Evolutionary conservation across 2,797 vertebrate genomes (phyloP), one percentile per base, ranked within the genome.

Genomic region (Danionella dracula): DNA sequence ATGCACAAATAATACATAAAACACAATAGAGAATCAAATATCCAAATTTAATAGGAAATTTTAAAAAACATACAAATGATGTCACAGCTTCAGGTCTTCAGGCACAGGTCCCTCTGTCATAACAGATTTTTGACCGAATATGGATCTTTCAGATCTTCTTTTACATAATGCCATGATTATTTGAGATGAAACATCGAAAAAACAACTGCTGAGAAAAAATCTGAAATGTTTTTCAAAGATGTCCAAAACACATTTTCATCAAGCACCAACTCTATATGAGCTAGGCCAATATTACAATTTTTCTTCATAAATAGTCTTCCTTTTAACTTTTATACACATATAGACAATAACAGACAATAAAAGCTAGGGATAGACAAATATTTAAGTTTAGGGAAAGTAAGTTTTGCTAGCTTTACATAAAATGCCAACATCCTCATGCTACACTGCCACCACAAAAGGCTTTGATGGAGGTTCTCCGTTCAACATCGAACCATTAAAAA

Each of bases 341-440:
- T 29, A 27, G 12, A 79, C 79, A 75, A 78, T 41, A 62, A 65
- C 76, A 92, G 92, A 91, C 91, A 91, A 17, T 57, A 42, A 42
- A 63, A 51, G 35, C 32, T 35, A 27, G 27, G 41, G 53, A 62
- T 72, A 72, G 53, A 59, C 59, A 54, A 59, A 21, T 11, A 12
- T 45, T 55, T 40, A 13, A 60, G 64, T 31, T 16, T 35, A 61
- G 89, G 87, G 86, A 90, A 92, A 92, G n/a, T n/a, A 90, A 90
- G 44, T 83, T 78, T 79, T 73, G 82, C 89, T 89, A 90, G 89
- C 84, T 83, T 89, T 90, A 92, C 89, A 87, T 88, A 89, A 81
- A 88, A 57, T 87, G 60, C 62, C 90, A 90, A 67, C 94, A 97
- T 96, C 92, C 96, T 97, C 94, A 96, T 88, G 90, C 86, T n/a